phyloP scores from a whole-genome alignment of 2,113 vertebrate genomes.

The Sminthopsis crassicaudata region DNA sequence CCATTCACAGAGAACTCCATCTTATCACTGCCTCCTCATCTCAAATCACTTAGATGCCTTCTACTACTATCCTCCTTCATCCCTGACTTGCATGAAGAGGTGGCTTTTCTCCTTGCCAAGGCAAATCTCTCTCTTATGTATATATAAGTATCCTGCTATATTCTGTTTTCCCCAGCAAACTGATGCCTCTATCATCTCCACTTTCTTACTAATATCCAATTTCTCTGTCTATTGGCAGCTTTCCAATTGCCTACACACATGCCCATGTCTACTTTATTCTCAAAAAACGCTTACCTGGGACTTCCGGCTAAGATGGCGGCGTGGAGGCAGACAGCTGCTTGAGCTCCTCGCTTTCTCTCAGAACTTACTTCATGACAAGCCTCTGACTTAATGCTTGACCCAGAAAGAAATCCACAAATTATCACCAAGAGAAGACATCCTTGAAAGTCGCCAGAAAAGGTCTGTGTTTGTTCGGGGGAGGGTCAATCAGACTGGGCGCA shows the following conservation, averaged over 20 bases:
- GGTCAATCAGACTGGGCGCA: no score
- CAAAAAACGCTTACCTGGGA: no score
- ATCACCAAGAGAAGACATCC: no score
- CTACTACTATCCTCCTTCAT: background rate
- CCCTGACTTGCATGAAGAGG: background rate
- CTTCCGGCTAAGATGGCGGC: no score
- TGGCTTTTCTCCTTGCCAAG: background rate
- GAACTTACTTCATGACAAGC: no score
- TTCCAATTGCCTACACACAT: background rate
- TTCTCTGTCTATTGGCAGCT: background rate
- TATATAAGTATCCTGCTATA: background rate
- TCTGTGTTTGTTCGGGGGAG: no score
- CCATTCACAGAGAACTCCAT: background rate
- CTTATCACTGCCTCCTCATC: background rate
- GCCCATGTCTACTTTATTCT: background rate
- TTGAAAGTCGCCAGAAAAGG: no score
- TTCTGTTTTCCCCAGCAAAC: background rate
- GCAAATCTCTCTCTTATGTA: background rate
- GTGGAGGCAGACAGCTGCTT: no score
- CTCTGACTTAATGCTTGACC: no score
- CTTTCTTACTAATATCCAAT: background rate
- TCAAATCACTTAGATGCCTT: background rate
- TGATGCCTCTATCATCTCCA: background rate
- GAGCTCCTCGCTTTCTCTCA: no score
- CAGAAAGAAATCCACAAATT: no score